Base-by-base conservation (phyloP, 2,113 vertebrate species). In the Galbula dea region DNA sequence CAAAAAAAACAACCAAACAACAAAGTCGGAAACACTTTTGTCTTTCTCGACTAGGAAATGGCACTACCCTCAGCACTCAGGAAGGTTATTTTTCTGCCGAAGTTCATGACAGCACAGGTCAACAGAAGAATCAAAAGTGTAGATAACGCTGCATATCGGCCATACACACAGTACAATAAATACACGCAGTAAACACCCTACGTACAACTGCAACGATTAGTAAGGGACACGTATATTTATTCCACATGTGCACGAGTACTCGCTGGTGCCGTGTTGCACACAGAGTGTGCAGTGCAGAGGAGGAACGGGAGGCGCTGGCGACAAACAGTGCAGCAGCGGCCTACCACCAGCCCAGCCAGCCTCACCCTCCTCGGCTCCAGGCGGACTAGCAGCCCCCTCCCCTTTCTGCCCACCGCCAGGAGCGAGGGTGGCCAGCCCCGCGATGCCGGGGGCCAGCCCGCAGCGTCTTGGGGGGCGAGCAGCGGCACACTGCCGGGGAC, bases 41-140 rank as follows among this genome's bases (percentile, higher is more conserved):
- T 15, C 6, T 45, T 39, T 74, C 81, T 52, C 52, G 3, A 13
- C 7, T 43, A 30, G 59, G 61, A 87, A 84, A 52, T 11, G 12
- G 45, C 66, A 72, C 27, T 48, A 32, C 65, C 57, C 74, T 55
- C 61, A 43, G 32, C 9, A 36, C 45, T 88, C 71, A 3, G 5
- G 2, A 12, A 36, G 93, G 52, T 10, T 32, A 8, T 87, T 89
- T 65, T 94, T 57, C 43, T 57, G 24, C 5, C 30, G 6, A 57
- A 84, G 52, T n/a, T 90, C 69, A 41, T 0, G 48, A 54, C 32
- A 20, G 43, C 34, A 16, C 20, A 3, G 14, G 20, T 18, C 62
- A n/a, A 41, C 3, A 0, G 0, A 24, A 34, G n/a, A 43, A 52
- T 13, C 13, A 12, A 6, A 8, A 54, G 52, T 0, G 7, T 16